Conservation (phyloP, 2,113 vertebrate genomes). For the Cyanoramphus novaezelandiae region DNA sequence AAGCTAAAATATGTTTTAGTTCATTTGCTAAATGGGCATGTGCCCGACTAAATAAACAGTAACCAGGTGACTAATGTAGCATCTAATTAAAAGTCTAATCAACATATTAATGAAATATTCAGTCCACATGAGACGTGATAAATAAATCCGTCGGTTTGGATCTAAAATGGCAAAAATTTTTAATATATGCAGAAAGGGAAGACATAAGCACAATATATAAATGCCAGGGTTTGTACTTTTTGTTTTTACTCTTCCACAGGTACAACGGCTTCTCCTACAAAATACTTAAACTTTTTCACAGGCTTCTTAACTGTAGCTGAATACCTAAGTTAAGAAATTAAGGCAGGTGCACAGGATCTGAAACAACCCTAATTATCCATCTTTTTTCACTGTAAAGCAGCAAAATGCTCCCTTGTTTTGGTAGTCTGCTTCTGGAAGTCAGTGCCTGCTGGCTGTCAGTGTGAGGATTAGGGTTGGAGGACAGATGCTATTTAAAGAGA, state of each 20-base stretch:
- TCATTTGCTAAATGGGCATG: not conserved
- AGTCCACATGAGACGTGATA: not conserved
- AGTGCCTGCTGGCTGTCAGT: accelerated
- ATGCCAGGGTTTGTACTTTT: not conserved
- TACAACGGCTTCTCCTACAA: not conserved
- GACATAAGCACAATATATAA: not conserved
- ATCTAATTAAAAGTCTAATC: slow-evolving; percentile 39
- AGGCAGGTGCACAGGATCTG: not conserved
- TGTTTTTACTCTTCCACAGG: not conserved
- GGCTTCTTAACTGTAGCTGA: not conserved
- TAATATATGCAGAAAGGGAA: not conserved
- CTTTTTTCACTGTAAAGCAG: not conserved
- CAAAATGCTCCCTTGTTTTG: not conserved
- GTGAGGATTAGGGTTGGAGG: not conserved
- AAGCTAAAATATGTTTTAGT: slow-evolving; percentile 34
- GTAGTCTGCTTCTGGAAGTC: not conserved
- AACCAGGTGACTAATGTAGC: slow-evolving; percentile 44
- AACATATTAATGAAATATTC: slow-evolving; percentile 25
- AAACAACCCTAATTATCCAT: not conserved
- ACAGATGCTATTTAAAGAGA: not conserved
- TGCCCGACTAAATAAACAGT: slow-evolving; percentile 32
- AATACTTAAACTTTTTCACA: not conserved
- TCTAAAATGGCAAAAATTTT: not conserved
- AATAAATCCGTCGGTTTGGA: not conserved
- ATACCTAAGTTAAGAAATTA: not conserved